Percentiles rank a stretch among this genome's conserved stretches.
These are phyloP conservation scores for Campoplex capitator DNA, from an alignment of 2,888 invertebrate species.

Conservation along the genomic window DNA sequence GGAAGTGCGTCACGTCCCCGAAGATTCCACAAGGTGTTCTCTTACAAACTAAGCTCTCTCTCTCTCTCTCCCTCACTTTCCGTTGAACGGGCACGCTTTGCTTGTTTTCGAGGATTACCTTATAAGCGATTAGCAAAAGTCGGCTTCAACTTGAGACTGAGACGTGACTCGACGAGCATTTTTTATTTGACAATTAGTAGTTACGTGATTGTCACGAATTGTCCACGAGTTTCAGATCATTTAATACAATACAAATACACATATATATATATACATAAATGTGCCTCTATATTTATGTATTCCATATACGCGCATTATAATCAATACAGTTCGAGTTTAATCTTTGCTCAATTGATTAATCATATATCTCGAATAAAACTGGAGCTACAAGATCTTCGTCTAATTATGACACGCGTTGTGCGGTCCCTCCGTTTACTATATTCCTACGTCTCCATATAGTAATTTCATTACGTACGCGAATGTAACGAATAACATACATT, in stretches of 20 bases:
- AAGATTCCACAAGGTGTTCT: constrained; percentile 72
- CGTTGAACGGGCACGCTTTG: constrained; percentile 40
- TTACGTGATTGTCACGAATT: constrained; percentile 53
- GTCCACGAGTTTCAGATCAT: neutral
- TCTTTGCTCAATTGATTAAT: constrained; percentile 74
- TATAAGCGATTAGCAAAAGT: constrained; percentile 65
- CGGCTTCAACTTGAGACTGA: constrained; percentile 11
- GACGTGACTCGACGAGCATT: constrained; percentile 60
- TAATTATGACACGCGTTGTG: constrained; percentile 78
- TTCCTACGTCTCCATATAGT: neutral
- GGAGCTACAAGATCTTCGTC: constrained; percentile 72
- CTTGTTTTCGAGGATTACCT: constrained; percentile 56
- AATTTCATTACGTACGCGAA: neutral
- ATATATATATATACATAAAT: neutral
- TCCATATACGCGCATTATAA: neutral
- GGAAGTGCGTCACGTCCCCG: constrained; percentile 83
- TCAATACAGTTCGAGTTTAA: constrained; percentile 38
- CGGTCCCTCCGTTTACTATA: constrained; percentile 66
- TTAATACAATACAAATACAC: neutral
- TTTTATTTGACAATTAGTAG: constrained; percentile 60
- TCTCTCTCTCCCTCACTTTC: constrained; percentile 26
- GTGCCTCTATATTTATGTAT: neutral
- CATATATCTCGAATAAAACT: constrained; percentile 75
- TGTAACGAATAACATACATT: neutral
- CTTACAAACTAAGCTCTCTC: constrained; percentile 40